Conservation (phyloP, 2,113 vertebrate species). For the Rhinichthys klamathensis region DNA sequence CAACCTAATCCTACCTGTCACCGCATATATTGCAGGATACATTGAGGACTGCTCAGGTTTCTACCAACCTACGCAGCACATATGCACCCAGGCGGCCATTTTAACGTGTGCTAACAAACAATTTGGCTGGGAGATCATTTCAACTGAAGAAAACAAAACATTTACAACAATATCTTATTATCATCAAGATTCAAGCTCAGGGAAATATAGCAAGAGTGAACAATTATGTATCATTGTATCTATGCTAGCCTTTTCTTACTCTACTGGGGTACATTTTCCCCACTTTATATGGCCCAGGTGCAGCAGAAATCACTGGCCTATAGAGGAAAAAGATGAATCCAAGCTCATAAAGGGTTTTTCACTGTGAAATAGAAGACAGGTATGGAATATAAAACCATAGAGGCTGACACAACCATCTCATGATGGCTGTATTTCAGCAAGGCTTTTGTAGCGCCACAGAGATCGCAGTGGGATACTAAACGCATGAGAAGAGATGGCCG, state of each 20-base stretch:
- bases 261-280: conserved; percentile 22
- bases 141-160: conserved; percentile 29
- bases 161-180: background rate
- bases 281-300: conserved; percentile 17
- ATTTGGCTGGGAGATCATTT: conserved; percentile 15
- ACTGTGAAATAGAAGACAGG: conserved; percentile 20
- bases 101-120: conserved; percentile 1
- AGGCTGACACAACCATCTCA: conserved; percentile 35
- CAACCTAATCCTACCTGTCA: conserved; percentile 9
- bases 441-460: conserved; percentile 13
- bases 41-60: background rate
- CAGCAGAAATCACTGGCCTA: conserved; percentile 15
- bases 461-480: conserved; percentile 26
- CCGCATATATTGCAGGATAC: conserved; percentile 1
- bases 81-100: conserved; percentile 11
- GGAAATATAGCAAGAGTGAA: conserved; percentile 40
- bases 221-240: conserved; percentile 8
- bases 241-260: background rate
- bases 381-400: conserved; percentile 15
- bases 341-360: conserved; percentile 23
- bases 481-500: conserved; percentile 14
- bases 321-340: conserved; percentile 45
- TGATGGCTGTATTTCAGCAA: conserved; percentile 51
- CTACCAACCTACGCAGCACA: background rate
- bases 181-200: conserved; percentile 41